Percentiles rank a stretch among this genome's conserved stretches.
Conservation (phyloP, 2,888 invertebrate genomes). For the Drosophila falleni region DNA sequence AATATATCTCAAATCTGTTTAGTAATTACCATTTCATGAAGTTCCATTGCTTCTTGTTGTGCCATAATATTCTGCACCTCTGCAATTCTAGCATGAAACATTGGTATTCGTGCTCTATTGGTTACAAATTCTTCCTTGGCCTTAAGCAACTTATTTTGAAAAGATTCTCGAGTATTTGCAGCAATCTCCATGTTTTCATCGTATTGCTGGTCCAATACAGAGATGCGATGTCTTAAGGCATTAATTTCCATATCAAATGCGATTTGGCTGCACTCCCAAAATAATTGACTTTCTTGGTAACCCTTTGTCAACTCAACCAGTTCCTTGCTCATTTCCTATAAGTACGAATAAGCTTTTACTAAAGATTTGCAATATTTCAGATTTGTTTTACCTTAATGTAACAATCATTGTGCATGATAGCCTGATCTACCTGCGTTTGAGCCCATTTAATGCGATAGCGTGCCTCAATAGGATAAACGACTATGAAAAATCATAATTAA, state of each 20-base stretch:
- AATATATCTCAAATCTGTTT: not conserved
- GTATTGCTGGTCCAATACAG: conserved; percentile 22
- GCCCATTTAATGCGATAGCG: conserved; percentile 50
- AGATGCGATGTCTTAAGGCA: conserved; percentile 24
- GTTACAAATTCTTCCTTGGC: conserved; percentile 46
- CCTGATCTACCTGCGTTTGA: conserved; percentile 41
- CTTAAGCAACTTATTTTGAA: conserved; percentile 36
- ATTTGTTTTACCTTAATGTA: conserved; percentile 26
- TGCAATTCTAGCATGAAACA: conserved; percentile 40
- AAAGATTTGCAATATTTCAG: not conserved
- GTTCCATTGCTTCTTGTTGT: not conserved
- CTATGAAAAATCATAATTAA: conserved; percentile 4
- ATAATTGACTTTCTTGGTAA: not conserved
- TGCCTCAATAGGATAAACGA: conserved; percentile 47
- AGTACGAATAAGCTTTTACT: not conserved
- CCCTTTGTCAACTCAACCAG: conserved; percentile 10
- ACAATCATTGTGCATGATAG: not conserved
- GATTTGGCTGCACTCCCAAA: conserved; percentile 15
- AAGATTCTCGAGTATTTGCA: conserved; percentile 20
- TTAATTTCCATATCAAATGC: conserved; percentile 34
- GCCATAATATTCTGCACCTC: conserved; percentile 22
- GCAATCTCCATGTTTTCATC: conserved; percentile 37
- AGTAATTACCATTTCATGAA: not conserved
- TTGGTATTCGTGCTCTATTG: conserved; percentile 22
- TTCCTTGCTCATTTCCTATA: conserved; percentile 22